phyloP scores from a whole-genome alignment of 2,888 invertebrate species.

The Netelia melanura region DNA sequence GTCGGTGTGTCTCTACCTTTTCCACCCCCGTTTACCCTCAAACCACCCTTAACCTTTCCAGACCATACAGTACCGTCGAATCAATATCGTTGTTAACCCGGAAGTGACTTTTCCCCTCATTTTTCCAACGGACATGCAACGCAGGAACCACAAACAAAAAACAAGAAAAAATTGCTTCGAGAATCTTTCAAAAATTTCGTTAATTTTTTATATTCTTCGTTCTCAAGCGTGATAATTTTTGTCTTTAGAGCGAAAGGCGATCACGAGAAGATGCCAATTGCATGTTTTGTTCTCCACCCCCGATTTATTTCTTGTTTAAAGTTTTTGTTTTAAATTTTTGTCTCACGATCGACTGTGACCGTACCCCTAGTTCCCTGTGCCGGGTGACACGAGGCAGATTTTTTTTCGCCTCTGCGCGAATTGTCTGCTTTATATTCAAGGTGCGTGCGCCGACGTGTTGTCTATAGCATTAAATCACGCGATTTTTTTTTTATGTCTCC shows the following conservation, averaged over 20 bases:
- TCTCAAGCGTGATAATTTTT: too few species aligned
- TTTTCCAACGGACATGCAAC: too few species aligned
- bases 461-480: slow-evolving; percentile 65
- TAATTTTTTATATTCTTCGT: too few species aligned
- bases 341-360: too few species aligned
- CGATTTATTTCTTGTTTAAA: too few species aligned
- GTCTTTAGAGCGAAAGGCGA: too few species aligned
- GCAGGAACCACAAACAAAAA: too few species aligned
- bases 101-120: background rate
- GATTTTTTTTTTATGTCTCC: slow-evolving; percentile 38
- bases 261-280: too few species aligned
- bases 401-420: slow-evolving; percentile 17
- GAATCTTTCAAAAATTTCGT: too few species aligned
- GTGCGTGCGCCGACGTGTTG: slow-evolving; percentile 60
- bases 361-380: slow-evolving; percentile 2
- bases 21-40: background rate
- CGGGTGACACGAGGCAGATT: background rate
- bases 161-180: too few species aligned
- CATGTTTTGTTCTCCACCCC: too few species aligned
- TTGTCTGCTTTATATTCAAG: slow-evolving; percentile 59
- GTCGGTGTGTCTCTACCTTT: background rate
- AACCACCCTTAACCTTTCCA: background rate
- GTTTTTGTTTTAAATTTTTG: too few species aligned
- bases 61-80: background rate
- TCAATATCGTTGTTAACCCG: slow-evolving; percentile 53